These are phyloP conservation scores for Phalacrocorax pelagicus DNA, from an alignment of 2,113 vertebrate species.

Conservation along the genomic window DNA sequence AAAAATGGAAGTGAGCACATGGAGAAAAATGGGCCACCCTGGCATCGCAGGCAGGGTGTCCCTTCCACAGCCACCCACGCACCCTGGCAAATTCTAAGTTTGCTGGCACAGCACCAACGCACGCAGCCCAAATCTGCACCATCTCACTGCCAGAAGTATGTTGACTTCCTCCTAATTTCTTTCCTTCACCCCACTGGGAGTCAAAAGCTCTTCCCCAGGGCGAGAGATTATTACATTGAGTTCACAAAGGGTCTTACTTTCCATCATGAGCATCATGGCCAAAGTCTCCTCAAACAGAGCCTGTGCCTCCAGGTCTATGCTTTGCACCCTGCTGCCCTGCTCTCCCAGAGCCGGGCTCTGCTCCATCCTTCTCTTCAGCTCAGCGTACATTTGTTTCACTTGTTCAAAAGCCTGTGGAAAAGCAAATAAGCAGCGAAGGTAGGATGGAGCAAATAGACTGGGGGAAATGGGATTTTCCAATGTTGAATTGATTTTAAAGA, in stretches of 20 bases:
- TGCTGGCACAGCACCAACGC: neutral
- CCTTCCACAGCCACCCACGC: rapidly evolving
- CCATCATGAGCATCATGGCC: slow-evolving; percentile 76
- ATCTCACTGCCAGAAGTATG: rapidly evolving
- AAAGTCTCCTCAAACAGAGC: slow-evolving; percentile 78
- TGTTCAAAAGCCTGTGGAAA: slow-evolving; percentile 73
- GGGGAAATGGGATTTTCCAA: neutral
- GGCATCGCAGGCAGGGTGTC: neutral
- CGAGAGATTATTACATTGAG: rapidly evolving
- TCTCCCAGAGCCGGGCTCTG: slow-evolving; percentile 19
- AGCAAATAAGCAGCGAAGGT: neutral
- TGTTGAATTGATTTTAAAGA: neutral
- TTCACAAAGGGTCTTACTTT: slow-evolving; percentile 70
- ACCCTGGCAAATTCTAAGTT: rapidly evolving
- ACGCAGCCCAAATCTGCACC: neutral
- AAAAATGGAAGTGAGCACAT: rapidly evolving
- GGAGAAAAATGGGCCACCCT: rapidly evolving
- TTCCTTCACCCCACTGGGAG: neutral
- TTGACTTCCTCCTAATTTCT: rapidly evolving
- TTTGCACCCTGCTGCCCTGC: slow-evolving; percentile 67
- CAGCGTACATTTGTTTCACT: slow-evolving; percentile 71
- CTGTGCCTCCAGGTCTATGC: slow-evolving; percentile 73
- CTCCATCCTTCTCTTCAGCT: slow-evolving; percentile 63
- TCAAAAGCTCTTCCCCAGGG: neutral
- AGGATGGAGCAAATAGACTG: neutral